Evolutionary conservation across 2,113 vertebrate genomes (phyloP).

Genomic region (Marmota monax): DNA sequence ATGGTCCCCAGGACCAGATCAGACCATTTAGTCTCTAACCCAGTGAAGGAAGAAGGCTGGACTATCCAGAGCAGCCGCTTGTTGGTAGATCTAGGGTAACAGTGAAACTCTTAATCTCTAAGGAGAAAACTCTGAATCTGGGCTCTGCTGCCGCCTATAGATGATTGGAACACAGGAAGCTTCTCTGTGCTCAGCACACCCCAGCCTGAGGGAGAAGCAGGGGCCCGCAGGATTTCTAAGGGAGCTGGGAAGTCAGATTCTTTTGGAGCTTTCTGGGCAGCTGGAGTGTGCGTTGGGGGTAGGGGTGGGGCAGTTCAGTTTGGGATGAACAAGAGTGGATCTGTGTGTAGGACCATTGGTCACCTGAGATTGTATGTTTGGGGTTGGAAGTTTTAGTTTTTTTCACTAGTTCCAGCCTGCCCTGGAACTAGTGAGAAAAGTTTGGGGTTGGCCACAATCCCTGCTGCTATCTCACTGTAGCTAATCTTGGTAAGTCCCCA

Average conservation of each 20-base stretch:
- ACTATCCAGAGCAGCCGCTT: neutral
- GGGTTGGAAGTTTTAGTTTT: neutral
- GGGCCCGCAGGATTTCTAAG: neutral
- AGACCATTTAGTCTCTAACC: neutral
- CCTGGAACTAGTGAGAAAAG: no score
- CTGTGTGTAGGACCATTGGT: neutral
- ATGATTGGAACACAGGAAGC: neutral
- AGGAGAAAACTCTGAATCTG: neutral
- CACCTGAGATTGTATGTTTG: neutral
- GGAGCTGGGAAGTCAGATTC: neutral
- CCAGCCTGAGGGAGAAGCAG: neutral
- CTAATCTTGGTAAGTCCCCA: neutral
- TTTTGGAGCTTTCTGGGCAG: neutral
- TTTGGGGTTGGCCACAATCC: neutral
- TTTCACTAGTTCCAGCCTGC: no score
- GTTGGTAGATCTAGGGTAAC: neutral
- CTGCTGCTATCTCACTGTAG: neutral
- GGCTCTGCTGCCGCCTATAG: neutral
- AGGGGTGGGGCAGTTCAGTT: neutral
- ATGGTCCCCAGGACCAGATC: neutral
- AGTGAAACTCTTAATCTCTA: neutral
- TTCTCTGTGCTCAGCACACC: neutral
- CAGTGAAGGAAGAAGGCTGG: neutral
- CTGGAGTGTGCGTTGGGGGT: neutral
- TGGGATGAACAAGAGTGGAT: neutral